phyloP scores from a whole-genome alignment of 2,113 vertebrate species.

The Cettia cetti region DNA sequence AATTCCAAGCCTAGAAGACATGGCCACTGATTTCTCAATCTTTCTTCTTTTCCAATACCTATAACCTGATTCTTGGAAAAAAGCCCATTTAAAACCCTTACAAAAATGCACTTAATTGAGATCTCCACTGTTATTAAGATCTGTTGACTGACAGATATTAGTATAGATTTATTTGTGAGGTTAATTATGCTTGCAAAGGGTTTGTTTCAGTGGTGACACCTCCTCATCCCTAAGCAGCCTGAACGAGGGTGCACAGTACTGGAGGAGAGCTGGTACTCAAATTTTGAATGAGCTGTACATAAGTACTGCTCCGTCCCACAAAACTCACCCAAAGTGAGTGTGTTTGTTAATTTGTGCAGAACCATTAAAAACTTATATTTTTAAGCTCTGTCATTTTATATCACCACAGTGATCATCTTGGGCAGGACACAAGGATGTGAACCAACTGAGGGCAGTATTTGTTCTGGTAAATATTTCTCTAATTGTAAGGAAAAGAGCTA shows the following conservation, averaged over 20 bases:
- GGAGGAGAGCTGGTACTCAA: not conserved
- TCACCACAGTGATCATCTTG: not conserved
- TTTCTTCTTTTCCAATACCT: not conserved
- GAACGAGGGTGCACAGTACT: rapidly evolving
- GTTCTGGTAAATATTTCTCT: not conserved
- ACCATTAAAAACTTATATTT: not conserved
- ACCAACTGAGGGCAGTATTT: not conserved
- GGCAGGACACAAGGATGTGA: not conserved
- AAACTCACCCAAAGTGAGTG: not conserved
- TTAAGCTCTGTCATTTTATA: not conserved
- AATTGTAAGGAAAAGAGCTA: not conserved
- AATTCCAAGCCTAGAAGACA: not conserved
- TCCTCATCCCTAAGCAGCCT: not conserved
- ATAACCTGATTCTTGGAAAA: not conserved
- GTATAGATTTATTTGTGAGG: not conserved
- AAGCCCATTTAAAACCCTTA: not conserved
- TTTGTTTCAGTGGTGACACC: not conserved
- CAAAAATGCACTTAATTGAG: not conserved
- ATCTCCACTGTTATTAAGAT: not conserved
- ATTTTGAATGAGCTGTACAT: not conserved
- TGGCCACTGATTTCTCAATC: not conserved
- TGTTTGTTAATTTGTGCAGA: not conserved
- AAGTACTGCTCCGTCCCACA: not conserved
- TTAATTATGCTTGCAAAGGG: not conserved
- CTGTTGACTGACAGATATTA: not conserved